Conservation (phyloP, 2,888 invertebrate genomes). For the Cantharis nigra region DNA sequence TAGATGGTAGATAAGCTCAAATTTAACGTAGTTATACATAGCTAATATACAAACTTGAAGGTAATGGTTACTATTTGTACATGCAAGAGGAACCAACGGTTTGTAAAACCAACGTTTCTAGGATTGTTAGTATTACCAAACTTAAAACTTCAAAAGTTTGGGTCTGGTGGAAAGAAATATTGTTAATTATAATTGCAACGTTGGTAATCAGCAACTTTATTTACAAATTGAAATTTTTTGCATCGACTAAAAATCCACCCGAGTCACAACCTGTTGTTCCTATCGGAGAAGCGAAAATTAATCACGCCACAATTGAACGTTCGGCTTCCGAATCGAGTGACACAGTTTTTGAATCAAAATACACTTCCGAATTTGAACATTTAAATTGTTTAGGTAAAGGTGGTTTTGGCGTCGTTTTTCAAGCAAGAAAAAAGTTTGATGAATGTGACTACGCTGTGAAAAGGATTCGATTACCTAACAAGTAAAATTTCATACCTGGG, state of each 20-base stretch:
- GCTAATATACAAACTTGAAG: conserved; percentile 49
- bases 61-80: conserved; percentile 79
- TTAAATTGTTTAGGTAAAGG: conserved; percentile 83
- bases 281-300: not conserved
- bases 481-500: conserved; percentile 55
- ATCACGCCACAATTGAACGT: not conserved
- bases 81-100: conserved; percentile 56
- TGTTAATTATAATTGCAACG: not conserved
- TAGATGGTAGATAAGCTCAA: conserved; percentile 61
- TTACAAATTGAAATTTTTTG: not conserved
- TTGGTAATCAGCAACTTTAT: not conserved
- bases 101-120: conserved; percentile 31
- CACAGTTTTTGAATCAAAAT: conserved; percentile 64
- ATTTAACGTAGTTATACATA: not conserved
- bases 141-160: not conserved
- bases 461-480: conserved; percentile 83
- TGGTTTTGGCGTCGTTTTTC: conserved; percentile 96
- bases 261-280: not conserved
- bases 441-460: conserved; percentile 95
- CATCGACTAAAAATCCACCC: not conserved
- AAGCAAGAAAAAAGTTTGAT: conserved; percentile 91
- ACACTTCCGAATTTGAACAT: conserved; percentile 82
- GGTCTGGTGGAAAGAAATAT: conserved; percentile 20
- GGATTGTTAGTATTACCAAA: conserved; percentile 1
- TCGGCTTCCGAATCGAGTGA: conserved; percentile 47